phyloP scores from a whole-genome alignment of 2,797 vertebrate genomes.

The Rallus crepitans region DNA sequence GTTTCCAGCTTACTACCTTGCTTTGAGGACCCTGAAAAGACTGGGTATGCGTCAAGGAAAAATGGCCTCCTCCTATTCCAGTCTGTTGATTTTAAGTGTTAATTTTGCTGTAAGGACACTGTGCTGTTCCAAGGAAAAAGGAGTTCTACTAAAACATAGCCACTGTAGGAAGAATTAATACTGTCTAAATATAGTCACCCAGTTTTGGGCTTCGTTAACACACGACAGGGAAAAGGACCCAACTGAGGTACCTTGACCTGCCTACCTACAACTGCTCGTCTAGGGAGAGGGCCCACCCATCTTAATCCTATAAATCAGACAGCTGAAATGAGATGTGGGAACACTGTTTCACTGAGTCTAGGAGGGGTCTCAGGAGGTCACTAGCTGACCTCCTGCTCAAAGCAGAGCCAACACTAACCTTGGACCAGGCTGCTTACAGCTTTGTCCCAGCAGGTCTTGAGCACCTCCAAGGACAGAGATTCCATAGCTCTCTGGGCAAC shows the following conservation, averaged over 20 bases:
- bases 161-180: not conserved
- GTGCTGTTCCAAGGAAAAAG: not conserved
- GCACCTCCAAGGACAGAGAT: not conserved
- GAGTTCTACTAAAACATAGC: not conserved
- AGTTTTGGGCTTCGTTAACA: not conserved
- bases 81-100: not conserved
- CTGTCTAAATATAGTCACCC: not conserved
- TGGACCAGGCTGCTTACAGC: not conserved
- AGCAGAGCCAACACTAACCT: not conserved
- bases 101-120: not conserved
- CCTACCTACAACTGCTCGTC: accelerated
- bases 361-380: not conserved
- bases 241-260: not conserved
- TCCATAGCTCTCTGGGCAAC: not conserved
- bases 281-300: not conserved
- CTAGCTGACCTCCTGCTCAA: not conserved
- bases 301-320: not conserved
- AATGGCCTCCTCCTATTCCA: not conserved
- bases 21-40: not conserved
- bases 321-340: not conserved
- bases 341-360: not conserved
- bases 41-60: not conserved
- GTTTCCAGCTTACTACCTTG: not conserved
- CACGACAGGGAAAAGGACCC: not conserved
- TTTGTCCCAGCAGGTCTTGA: not conserved